Evolutionary conservation across 1,140 invertebrate genomes (phyloP), one percentile per base, ranked within the genome.

Genomic region (Zaprionus nigranus): DNA sequence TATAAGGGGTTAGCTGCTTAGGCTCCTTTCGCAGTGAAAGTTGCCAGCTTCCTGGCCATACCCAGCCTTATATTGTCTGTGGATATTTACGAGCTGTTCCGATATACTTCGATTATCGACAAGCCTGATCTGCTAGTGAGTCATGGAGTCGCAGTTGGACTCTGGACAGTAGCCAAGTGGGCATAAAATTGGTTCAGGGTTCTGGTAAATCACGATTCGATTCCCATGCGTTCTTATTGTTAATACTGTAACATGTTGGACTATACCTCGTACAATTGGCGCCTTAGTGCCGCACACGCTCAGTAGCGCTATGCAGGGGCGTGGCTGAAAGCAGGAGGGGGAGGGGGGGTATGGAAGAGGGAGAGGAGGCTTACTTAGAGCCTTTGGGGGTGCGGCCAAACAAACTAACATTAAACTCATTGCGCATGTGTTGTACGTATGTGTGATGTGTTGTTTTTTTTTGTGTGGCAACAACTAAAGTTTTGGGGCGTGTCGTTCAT

Each of bases 171-270:
- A n/a, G 38, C 63, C 40, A 49, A 49, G 22, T 64, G 22, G 7
- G n/a, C 20, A 46, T 38, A 5, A 46, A 69, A 58, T 58, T 57
- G 66, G 49, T 40, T 75, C 59, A 63, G 72, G 40, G 58, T 62
- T 62, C 46, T 34, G 24, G 34, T 40, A 75, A 70, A 74, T 74
- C 72, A 70, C 66, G 59, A 62, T 58, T 43, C 36, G 13, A 36
- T 49, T 57, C 46, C 30, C 43, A 58, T 51, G 13, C 24, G 40
- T 43, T 66, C 53, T 28, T 57, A 58, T 30, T 54, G 22, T 22
- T 66, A 57, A 57, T 34, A 34, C 24, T 58, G 2, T 13, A 15
- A 24, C 36, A 43, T 30, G 36, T 34, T 51, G 43, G 57, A 12
- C 53, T 38, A 74, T 61, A n/a, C n/a, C n/a, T n/a, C n/a, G n/a